Evolutionary conservation across 2,113 vertebrate species (phyloP).

Genomic region (Climacteris rufus): DNA sequence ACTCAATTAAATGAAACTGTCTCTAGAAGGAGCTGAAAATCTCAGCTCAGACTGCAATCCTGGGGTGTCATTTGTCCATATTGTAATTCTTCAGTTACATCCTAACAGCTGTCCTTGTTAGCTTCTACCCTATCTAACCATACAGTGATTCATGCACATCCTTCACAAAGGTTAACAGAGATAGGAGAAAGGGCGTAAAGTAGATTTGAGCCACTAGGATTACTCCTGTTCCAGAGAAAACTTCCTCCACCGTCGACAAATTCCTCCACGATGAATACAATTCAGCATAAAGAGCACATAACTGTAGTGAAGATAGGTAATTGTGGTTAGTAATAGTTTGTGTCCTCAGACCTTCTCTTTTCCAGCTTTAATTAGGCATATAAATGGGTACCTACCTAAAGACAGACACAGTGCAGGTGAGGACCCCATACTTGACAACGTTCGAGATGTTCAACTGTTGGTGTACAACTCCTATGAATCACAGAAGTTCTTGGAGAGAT

Average conservation of each 20-base stretch:
- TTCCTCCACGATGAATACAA: neutral
- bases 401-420: fast-evolving
- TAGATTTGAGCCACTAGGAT: neutral
- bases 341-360: neutral
- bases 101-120: neutral
- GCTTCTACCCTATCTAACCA: neutral
- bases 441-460: neutral
- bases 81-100: neutral
- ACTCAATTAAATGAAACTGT: neutral
- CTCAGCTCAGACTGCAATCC: neutral
- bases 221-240: neutral
- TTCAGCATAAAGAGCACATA: neutral
- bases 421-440: fast-evolving
- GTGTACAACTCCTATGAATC: neutral
- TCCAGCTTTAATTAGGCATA: neutral
- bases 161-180: neutral
- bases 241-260: neutral
- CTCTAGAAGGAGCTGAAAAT: neutral
- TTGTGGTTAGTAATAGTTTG: neutral
- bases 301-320: neutral
- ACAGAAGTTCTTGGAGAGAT: neutral
- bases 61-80: neutral
- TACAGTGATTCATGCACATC: neutral
- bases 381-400: neutral
- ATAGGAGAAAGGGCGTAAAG: neutral